These are phyloP conservation scores for Eupithecia exiguata DNA, from an alignment of 2,888 invertebrate species.

Conservation along the genomic window DNA sequence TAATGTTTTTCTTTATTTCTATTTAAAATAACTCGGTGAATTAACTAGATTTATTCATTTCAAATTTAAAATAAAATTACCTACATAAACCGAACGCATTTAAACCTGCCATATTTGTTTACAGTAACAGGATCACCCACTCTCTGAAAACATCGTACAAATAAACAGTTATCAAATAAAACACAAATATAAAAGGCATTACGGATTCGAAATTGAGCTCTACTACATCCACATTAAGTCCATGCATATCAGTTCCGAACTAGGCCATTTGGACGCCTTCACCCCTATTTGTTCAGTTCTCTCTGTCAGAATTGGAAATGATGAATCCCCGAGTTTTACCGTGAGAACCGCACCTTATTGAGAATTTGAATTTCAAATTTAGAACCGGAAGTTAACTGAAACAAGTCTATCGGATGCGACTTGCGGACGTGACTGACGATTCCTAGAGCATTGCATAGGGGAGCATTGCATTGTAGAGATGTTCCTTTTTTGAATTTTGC, in stretches of 20 bases:
- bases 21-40: too few relatives aligned
- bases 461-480: too few relatives aligned
- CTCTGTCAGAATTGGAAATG: conserved; percentile 52
- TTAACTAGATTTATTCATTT: too few relatives aligned
- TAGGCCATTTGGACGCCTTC: conserved; percentile 6
- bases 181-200: background rate
- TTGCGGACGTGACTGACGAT: conserved; percentile 18
- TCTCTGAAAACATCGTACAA: background rate
- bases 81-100: background rate
- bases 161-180: background rate
- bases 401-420: conserved; percentile 32
- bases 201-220: conserved; percentile 1
- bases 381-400: conserved; percentile 38
- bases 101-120: background rate
- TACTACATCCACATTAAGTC: conserved; percentile 1
- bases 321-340: conserved; percentile 47
- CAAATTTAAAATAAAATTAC: background rate
- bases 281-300: conserved; percentile 48
- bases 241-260: conserved; percentile 5
- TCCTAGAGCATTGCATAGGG: conserved; percentile 2
- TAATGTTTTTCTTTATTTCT: too few relatives aligned
- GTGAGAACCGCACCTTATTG: conserved; percentile 57
- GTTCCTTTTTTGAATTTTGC: conserved; percentile 11
- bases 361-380: conserved; percentile 67
- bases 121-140: background rate